A percentile compares a stretch with the other conserved stretches of the same genome.
Conservation (phyloP, 2,797 vertebrate genomes). For the Pantherophis alleghaniensis region DNA sequence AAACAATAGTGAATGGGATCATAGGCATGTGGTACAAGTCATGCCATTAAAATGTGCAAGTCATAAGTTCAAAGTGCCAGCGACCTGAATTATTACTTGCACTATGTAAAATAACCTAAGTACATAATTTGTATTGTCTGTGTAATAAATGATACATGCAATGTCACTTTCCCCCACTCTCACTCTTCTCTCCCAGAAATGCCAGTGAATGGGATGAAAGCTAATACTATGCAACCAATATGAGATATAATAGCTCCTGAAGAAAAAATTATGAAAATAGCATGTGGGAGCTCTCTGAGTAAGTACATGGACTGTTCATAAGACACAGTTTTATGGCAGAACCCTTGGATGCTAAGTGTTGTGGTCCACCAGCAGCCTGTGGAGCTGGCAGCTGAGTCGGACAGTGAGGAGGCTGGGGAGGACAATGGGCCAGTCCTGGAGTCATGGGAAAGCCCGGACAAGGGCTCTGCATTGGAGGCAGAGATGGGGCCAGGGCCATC, state of each 20-base stretch:
- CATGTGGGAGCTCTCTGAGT: not conserved
- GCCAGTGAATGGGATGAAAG: not conserved
- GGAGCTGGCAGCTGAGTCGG: too few species aligned
- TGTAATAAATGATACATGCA: not conserved
- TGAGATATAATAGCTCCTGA: not conserved
- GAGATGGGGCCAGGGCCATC: too few species aligned
- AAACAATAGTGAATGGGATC: not conserved
- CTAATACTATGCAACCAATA: not conserved
- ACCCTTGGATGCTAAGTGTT: not conserved
- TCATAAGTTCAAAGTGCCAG: not conserved
- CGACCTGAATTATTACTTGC: not conserved
- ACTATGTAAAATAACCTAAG: not conserved
- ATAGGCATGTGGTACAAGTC: not conserved
- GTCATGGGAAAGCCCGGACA: too few species aligned
- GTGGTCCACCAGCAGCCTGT: too few species aligned
- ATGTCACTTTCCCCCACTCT: not conserved
- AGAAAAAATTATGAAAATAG: not conserved
- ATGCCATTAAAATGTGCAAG: not conserved
- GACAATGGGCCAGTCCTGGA: too few species aligned
- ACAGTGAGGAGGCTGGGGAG: too few species aligned
- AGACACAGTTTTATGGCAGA: not conserved
- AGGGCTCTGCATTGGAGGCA: too few species aligned
- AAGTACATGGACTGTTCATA: not conserved
- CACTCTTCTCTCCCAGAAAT: not conserved
- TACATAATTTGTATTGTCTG: not conserved